A percentile compares a stretch with the other conserved stretches of the same genome.
Evolutionary conservation across 1,140 invertebrate species (phyloP).

Genomic region (Hylaeus anthracinus): DNA sequence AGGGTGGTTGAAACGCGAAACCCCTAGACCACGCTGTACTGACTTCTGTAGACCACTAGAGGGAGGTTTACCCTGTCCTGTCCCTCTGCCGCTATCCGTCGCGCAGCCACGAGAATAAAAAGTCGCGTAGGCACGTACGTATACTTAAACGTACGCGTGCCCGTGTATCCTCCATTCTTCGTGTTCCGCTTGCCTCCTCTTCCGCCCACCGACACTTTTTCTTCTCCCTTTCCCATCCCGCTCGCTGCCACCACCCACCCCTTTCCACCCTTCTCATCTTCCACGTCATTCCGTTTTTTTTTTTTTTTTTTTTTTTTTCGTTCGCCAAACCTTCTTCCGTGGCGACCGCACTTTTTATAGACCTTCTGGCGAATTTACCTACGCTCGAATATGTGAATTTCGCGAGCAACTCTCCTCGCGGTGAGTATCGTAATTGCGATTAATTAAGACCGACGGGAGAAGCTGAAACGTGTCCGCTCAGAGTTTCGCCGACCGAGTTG

Average conservation of each 20-base stretch:
- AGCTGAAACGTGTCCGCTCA: too few species aligned
- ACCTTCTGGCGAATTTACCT: slow-evolving; percentile 1
- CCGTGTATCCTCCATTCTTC: slow-evolving; percentile 27
- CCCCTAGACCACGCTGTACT: slow-evolving; percentile 72
- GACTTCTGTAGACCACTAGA: slow-evolving; percentile 77
- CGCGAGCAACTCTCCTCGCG: background rate
- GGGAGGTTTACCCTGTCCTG: slow-evolving; percentile 57
- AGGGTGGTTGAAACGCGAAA: slow-evolving; percentile 72
- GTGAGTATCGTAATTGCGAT: too few species aligned
- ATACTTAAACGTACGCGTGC: slow-evolving; percentile 32
- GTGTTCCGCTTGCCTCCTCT: slow-evolving; percentile 29
- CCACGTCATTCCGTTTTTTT: slow-evolving; percentile 12
- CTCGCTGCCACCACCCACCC: background rate
- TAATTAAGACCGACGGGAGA: too few species aligned
- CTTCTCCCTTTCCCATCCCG: background rate
- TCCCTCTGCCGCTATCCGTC: slow-evolving; percentile 43
- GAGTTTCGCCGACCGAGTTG: too few species aligned
- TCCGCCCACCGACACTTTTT: slow-evolving; percentile 17
- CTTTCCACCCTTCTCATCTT: background rate
- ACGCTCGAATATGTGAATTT: slow-evolving; percentile 4
- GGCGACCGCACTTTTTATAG: background rate
- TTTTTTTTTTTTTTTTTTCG: slow-evolving; percentile 16
- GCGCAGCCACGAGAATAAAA: slow-evolving; percentile 51
- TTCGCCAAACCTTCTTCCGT: slow-evolving; percentile 14
- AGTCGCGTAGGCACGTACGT: slow-evolving; percentile 51